Base-by-base conservation (phyloP, 2,888 invertebrate genomes). In the Drosophila nigricruria region DNA sequence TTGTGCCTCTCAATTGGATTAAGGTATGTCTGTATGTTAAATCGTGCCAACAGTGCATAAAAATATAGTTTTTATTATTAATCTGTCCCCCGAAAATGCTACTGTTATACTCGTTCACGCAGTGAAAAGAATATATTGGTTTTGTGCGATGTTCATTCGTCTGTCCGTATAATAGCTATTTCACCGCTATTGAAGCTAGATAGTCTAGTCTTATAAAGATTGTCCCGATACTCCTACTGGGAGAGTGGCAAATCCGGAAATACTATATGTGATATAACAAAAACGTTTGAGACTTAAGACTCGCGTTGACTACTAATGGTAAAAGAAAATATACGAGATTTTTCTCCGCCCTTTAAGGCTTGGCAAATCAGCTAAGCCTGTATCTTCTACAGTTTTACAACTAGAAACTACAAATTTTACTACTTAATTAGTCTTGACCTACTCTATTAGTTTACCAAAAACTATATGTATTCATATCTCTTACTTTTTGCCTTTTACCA, bases 1-100 rank as follows among this genome's bases (percentile, higher is more conserved):
- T 73, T 66, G 68, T 88, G 18, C 91, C 91, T 14, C 65, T 80
- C 32, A 79, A 80, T 68, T 91, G 90, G 89, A 81, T 59, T 25
- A 82, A 81, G 83, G 91, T 91, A 89, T 42, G 83, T 77, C 54
- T 10, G 1, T 30, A n/a, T 3, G 5, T 25, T 16, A 27, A n/a
- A 27, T 47, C 47, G 3, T 38, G 14, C 1, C 3, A 16, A 16
- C 5, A 25, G 25, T 25, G 30, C 30, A 30, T 5, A 3, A 27
- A 9, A 2, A 38, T 45, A 45, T 40, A 18, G 40, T 1, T 10
- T 10, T 40, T 18, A 4, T n/a, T 3, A 18, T 10, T 18, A 16
- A 36, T 36, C 36, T 40, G 10, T 10, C 3, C 18, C 3, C 18
- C 25, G 25, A 16, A 45, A 25, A 25, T 25, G 8, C 2, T 6